phyloP scores from a whole-genome alignment of 2,113 vertebrate genomes.

The Bos indicus region DNA sequence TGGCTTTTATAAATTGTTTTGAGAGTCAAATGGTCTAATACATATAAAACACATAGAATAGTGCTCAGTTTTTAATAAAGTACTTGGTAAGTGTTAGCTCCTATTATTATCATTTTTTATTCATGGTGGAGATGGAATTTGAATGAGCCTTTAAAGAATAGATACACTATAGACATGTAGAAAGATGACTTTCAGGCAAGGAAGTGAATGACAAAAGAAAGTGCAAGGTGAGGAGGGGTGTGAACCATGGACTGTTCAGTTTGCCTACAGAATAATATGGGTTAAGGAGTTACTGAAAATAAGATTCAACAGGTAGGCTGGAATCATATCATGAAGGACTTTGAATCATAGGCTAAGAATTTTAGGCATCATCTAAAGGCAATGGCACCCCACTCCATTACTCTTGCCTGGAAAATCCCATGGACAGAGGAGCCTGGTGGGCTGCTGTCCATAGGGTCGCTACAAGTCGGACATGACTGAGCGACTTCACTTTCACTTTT shows the following conservation, averaged over 20 bases:
- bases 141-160: constrained; percentile 6
- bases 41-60: not conserved
- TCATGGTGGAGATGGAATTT: not conserved
- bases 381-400: not conserved
- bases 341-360: constrained; percentile 25
- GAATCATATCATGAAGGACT: not conserved
- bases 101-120: not conserved
- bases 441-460: too few species aligned
- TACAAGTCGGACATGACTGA: too few species aligned
- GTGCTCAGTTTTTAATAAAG: not conserved
- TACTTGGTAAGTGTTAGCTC: not conserved
- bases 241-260: not conserved
- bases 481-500: too few species aligned
- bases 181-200: not conserved
- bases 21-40: not conserved
- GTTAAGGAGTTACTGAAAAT: constrained; percentile 20
- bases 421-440: too few species aligned
- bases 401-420: too few species aligned
- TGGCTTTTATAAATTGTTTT: constrained; percentile 8
- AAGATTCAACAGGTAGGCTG: not conserved
- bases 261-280: constrained; percentile 13
- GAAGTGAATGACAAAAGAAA: not conserved
- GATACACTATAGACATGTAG: not conserved
- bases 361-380: constrained; percentile 14
- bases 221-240: not conserved